Evolutionary conservation across 2,113 vertebrate genomes (phyloP).

Genomic region (Triplophysa tibetana): DNA sequence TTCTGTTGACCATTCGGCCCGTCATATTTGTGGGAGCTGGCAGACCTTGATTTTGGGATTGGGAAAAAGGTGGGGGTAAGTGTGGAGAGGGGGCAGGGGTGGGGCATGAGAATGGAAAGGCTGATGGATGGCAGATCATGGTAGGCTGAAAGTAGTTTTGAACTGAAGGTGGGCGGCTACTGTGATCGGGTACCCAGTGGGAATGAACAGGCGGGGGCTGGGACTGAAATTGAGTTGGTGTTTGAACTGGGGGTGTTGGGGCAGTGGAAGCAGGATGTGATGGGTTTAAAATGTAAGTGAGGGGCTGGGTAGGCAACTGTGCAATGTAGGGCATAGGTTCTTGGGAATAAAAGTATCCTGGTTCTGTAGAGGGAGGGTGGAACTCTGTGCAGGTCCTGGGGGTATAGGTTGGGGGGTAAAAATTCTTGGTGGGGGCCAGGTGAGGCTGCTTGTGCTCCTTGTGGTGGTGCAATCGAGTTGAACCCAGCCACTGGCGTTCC

Average conservation of each 20-base stretch:
- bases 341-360: conserved; percentile 68
- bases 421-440: conserved; percentile 50
- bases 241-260: conserved; percentile 46
- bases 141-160: conserved; percentile 80
- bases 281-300: conserved; percentile 63
- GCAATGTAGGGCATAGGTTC: conserved; percentile 67
- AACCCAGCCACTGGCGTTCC: conserved; percentile 61
- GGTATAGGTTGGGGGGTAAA: conserved; percentile 60
- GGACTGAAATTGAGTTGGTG: conserved; percentile 38
- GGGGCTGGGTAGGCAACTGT: conserved; percentile 59
- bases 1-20: conserved; percentile 67
- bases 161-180: conserved; percentile 78
- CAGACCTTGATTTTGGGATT: conserved; percentile 57
- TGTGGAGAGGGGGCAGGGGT: conserved; percentile 60
- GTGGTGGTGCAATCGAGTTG: conserved; percentile 61
- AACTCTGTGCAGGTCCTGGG: conserved; percentile 52
- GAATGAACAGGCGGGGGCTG: conserved; percentile 71
- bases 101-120: conserved; percentile 64
- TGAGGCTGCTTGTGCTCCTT: conserved; percentile 59
- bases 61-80: conserved; percentile 36
- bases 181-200: conserved; percentile 78
- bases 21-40: conserved; percentile 39
- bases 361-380: conserved; percentile 64
- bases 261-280: conserved; percentile 60
- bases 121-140: conserved; percentile 75